Evolutionary conservation across 2,797 vertebrate genomes (phyloP), one percentile per base, ranked within the genome.

Genomic region (Syngnathus rostellatus): DNA sequence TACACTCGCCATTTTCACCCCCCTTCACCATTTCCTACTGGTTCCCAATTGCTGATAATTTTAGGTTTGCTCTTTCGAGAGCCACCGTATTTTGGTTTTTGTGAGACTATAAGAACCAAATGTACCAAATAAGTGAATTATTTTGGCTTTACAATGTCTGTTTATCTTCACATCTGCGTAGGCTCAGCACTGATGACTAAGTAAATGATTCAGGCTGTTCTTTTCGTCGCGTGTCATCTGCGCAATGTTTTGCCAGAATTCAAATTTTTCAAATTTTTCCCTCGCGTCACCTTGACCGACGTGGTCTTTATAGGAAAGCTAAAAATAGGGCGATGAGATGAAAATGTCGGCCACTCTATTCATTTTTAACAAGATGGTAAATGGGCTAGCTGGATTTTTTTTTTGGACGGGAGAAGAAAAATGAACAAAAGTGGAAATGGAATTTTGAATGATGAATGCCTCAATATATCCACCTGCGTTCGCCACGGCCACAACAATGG

Each of bases 271-370:
- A 5, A 8, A 31, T 11, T 11, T 40, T 60, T 67, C 41, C 40
- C 51, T 43, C 14, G 12, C 14, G 14, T 37, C 25, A 14, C 37
- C 25, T 17, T 37, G 25, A 8, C 8, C 8, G 54, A 57, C 12
- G 16, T 8, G 54, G 2, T 37, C 23, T 67, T 69, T 67, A 77
- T 77, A 77, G 74, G 74, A 76, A 80, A 68, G 38, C 72, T 64
- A 66, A 72, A 81, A 81, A 80, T 68, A 69, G 41, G 45, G 62
- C 72, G 76, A 83, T 67, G 60, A 65, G 72, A 83, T 75, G 73
- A 84, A 73, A 78, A 77, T 25, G 68, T 63, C 40, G 68, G 65
- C 23, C 62, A 19, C 68, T 48, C 23, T 58, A 69, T 78, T 77
- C 58, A 66, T 75, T 76, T 78, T 83, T 75, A 77, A 80, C 68